phyloP scores from a whole-genome alignment of 2,888 invertebrate genomes.

The Tetrapedia diversipes region DNA sequence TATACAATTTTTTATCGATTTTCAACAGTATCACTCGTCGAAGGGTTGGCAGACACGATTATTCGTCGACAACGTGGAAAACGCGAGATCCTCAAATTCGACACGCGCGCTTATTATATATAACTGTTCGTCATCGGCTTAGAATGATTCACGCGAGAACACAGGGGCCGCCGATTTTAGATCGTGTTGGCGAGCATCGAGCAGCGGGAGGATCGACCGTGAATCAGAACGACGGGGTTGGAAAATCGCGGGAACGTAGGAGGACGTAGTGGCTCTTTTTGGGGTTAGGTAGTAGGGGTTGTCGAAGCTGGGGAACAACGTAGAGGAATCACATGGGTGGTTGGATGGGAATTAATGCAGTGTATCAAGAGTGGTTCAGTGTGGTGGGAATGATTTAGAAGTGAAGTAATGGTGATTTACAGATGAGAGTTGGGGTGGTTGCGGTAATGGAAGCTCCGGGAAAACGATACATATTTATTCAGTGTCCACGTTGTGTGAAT shows the following conservation, averaged over 20 bases:
- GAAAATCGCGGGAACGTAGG: neutral
- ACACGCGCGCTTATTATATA: slow-evolving; percentile 36
- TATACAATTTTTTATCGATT: too few relatives aligned
- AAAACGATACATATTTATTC: too few relatives aligned
- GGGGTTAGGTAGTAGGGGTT: neutral
- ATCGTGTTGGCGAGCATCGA: slow-evolving; percentile 10
- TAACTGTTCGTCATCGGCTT: slow-evolving; percentile 40
- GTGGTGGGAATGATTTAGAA: neutral
- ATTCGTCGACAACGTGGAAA: slow-evolving; percentile 5
- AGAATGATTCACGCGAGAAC: slow-evolving; percentile 45
- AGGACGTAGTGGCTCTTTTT: neutral
- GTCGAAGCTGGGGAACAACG: neutral
- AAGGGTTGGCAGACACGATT: too few relatives aligned
- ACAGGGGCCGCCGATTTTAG: slow-evolving; percentile 43
- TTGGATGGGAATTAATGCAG: slow-evolving; percentile 1
- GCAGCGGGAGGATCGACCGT: slow-evolving; percentile 30
- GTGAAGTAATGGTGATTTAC: neutral
- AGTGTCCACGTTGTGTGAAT: too few relatives aligned
- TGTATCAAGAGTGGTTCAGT: too few relatives aligned
- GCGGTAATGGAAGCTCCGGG: neutral
- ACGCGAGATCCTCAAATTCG: slow-evolving; percentile 26
- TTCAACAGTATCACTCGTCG: too few relatives aligned
- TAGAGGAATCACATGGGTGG: neutral
- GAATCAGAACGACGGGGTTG: neutral
- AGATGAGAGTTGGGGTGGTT: neutral